These are phyloP conservation scores for Nomada lathburiana DNA, from an alignment of 2,888 invertebrate genomes.

Conservation along the genomic window DNA sequence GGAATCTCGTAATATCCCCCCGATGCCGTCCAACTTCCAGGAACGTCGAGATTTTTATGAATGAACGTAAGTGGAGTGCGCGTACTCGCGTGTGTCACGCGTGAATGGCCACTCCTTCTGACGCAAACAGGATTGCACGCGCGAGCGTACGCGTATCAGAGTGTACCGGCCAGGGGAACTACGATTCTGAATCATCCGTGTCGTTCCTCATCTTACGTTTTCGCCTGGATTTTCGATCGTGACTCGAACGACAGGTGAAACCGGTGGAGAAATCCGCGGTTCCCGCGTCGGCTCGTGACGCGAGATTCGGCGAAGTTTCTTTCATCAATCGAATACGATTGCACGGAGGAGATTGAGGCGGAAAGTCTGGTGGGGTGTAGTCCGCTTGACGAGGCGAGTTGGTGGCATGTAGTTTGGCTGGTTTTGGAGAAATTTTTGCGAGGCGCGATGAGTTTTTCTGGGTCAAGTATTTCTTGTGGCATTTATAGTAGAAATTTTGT, in stretches of 20 bases:
- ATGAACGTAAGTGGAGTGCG: slow-evolving; percentile 65
- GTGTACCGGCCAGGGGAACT: background rate
- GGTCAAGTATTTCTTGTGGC: too few relatives aligned
- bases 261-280: slow-evolving; percentile 33
- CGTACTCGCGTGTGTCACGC: slow-evolving; percentile 64
- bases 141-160: background rate
- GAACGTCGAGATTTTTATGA: slow-evolving; percentile 71
- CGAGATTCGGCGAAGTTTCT: background rate
- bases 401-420: too few relatives aligned
- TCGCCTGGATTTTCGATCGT: slow-evolving; percentile 43
- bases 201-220: background rate
- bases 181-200: slow-evolving; percentile 55
- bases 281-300: background rate
- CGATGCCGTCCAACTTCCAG: slow-evolving; percentile 49
- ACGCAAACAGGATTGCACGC: slow-evolving; percentile 30
- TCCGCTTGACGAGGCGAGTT: too few relatives aligned
- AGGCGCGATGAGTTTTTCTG: too few relatives aligned
- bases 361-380: too few relatives aligned
- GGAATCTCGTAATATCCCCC: slow-evolving; percentile 47
- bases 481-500: too few relatives aligned
- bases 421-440: too few relatives aligned
- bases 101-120: slow-evolving; percentile 61
- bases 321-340: too few relatives aligned
- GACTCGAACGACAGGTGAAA: slow-evolving; percentile 28
- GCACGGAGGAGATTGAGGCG: too few relatives aligned